These are phyloP conservation scores for Hirtodrosophila cameraria DNA, from an alignment of 2,888 invertebrate genomes.

Conservation along the genomic window DNA sequence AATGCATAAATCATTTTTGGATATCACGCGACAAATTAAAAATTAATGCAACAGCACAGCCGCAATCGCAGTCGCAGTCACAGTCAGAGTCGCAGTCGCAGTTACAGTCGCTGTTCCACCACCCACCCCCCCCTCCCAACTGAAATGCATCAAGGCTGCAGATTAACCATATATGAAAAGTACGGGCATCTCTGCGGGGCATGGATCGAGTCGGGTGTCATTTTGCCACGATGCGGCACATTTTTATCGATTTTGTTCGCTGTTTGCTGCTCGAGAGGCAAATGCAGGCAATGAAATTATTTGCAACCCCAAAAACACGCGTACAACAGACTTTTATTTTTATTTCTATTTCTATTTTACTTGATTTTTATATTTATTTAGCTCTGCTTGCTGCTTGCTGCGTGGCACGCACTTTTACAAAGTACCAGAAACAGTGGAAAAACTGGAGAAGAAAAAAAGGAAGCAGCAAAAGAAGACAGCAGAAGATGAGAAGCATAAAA, in stretches of 20 bases:
- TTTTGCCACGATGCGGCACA: slow-evolving; percentile 47
- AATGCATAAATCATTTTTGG: slow-evolving; percentile 66
- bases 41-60: slow-evolving; percentile 61
- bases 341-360: slow-evolving; percentile 41
- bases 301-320: slow-evolving; percentile 71
- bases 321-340: slow-evolving; percentile 46
- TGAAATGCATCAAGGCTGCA: slow-evolving; percentile 34
- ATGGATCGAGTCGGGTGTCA: too few relatives aligned
- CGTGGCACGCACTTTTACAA: slow-evolving; percentile 71
- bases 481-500: slow-evolving; percentile 8
- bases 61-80: background rate
- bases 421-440: slow-evolving; percentile 57
- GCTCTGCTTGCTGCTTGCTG: slow-evolving; percentile 25
- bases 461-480: slow-evolving; percentile 7
- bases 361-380: slow-evolving; percentile 35
- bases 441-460: slow-evolving; percentile 44
- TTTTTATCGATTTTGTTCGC: slow-evolving; percentile 72
- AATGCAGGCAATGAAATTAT: slow-evolving; percentile 64
- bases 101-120: background rate
- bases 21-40: slow-evolving; percentile 62
- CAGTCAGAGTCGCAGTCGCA: background rate
- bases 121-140: background rate
- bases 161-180: slow-evolving; percentile 33
- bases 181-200: slow-evolving; percentile 37
- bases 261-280: slow-evolving; percentile 23